Evolutionary conservation across 1,140 invertebrate species (phyloP), one percentile per base, ranked within the genome.

Genomic region (Stratiolaelaps scimitus): DNA sequence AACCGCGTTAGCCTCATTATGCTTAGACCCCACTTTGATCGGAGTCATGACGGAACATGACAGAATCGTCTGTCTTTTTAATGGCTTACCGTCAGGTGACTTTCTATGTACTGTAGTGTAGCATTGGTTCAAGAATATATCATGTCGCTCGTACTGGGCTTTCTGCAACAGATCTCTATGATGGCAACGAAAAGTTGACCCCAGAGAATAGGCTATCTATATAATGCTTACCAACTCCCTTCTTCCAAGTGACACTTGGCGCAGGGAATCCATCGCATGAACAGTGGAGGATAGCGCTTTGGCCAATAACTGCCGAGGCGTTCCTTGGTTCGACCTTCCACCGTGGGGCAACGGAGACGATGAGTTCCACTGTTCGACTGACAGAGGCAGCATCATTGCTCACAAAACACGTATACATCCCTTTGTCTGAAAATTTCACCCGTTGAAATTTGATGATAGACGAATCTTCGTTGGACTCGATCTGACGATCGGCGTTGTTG

Each of bases 241-340:
- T 60, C 68, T 77, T 79, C 80, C 80, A 81, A 17, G 72, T 74
- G 26, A 80, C 73, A 13, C 68, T 70, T 13, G 79, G 78, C 40
- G 72, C 71, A 0, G 80, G 80, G 28, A 73, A 76, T 0, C 80
- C 80, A 45, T 70, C 68, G 13, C 72, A 71, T 5, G 75, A 74
- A 67, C 80, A 81, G 68, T 79, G 71, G 29, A 81, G 71, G 1
- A 73, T 68, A 0, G 79, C 75, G n/a, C 69, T 71, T 29, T 75
- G 68, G 6, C 76, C 72, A 5, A 78, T 73, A 5, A 80, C 74
- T 4, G 72, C 72, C 66, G 71, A 74, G 6, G 76, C 73, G 68
- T 82, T 79, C 29, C 73, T 69, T 0, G 82, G 82, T 65, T 81
- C 79, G 4, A 76, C 71, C 1, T 77, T 71, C 80, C 81, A 83